These are phyloP conservation scores for Tribolium castaneum DNA, from an alignment of 1,140 invertebrate genomes.

Conservation along the genomic window DNA sequence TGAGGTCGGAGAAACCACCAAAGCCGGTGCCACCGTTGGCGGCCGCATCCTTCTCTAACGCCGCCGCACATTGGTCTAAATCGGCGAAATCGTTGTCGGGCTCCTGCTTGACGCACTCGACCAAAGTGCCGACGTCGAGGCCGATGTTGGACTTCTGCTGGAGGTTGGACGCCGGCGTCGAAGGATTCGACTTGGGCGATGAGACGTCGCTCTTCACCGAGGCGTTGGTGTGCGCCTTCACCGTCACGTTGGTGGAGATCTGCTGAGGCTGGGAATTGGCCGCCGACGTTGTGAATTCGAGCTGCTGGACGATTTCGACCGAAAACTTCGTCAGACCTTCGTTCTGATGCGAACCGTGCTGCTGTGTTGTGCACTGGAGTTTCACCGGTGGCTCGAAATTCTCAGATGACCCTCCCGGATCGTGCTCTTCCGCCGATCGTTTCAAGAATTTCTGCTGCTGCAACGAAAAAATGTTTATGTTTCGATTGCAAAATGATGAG, in stretches of 20 bases:
- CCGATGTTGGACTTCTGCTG: constrained; percentile 56
- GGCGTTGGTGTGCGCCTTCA: constrained; percentile 86
- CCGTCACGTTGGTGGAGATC: constrained; percentile 92
- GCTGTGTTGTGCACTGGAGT: constrained; percentile 75
- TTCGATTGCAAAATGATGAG: too few relatives aligned
- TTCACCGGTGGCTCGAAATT: constrained; percentile 80
- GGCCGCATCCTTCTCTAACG: constrained; percentile 82
- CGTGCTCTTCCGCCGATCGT: constrained; percentile 78
- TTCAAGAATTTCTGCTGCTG: constrained; percentile 87
- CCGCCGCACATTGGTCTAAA: constrained; percentile 81
- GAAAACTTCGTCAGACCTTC: constrained; percentile 84
- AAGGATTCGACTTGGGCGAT: constrained; percentile 65
- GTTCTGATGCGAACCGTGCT: constrained; percentile 62
- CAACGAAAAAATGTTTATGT: constrained; percentile 61
- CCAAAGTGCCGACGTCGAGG: constrained; percentile 69
- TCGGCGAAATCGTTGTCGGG: constrained; percentile 86
- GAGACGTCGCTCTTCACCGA: constrained; percentile 82
- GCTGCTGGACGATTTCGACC: constrained; percentile 90
- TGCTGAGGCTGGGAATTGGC: constrained; percentile 87
- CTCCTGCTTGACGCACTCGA: constrained; percentile 86
- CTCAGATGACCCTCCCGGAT: constrained; percentile 67
- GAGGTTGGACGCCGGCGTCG: constrained; percentile 55
- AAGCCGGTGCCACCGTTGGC: constrained; percentile 77
- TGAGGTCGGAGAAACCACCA: constrained; percentile 81
- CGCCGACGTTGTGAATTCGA: constrained; percentile 86